Conservation (phyloP, 2,797 vertebrate species). For the Vespertilio murinus region DNA sequence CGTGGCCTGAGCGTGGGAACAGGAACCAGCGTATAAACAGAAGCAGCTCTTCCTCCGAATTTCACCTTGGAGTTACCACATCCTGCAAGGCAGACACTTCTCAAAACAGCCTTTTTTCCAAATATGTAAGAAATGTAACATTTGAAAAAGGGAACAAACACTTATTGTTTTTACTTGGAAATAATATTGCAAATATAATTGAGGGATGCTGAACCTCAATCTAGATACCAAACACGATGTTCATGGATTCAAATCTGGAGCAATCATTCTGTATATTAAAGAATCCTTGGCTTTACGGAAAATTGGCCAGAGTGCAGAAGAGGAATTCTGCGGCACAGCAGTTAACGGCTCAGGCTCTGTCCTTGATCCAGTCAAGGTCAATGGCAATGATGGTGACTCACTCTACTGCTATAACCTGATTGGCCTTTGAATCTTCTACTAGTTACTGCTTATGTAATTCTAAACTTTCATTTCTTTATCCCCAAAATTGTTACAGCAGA, state of each 20-base stretch:
- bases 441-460: not conserved
- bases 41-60: not conserved
- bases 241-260: not conserved
- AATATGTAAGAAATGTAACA: not conserved
- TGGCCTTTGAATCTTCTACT: not conserved
- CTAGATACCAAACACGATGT: not conserved
- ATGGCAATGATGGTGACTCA: not conserved
- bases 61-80: not conserved
- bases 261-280: not conserved
- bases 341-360: not conserved
- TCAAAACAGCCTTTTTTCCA: conserved; percentile 18
- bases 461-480: conserved; percentile 29
- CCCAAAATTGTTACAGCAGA: not conserved
- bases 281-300: not conserved
- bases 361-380: not conserved
- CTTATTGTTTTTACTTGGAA: not conserved
- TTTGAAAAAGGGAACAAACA: not conserved
- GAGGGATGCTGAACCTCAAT: not conserved
- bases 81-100: not conserved
- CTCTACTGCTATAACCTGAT: not conserved
- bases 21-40: not conserved
- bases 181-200: not conserved
- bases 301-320: not conserved
- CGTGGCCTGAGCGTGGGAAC: not conserved
- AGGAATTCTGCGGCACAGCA: not conserved